Conservation (phyloP, 2,888 invertebrate genomes). For the Drosophila macrospina region DNA sequence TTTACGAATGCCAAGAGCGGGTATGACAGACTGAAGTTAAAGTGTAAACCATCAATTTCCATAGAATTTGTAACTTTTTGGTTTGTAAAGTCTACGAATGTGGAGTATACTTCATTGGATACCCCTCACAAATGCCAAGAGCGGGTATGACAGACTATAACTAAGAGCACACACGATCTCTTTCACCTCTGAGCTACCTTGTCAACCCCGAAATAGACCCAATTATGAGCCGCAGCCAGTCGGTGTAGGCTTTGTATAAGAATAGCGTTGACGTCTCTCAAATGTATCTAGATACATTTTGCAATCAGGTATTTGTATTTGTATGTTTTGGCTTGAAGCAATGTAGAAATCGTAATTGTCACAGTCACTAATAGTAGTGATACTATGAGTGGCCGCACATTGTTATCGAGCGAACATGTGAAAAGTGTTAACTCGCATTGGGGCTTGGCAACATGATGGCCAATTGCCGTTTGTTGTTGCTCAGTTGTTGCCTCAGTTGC, state of each 20-base stretch:
- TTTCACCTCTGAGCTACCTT: not conserved
- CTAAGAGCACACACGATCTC: not conserved
- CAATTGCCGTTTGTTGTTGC: conserved; percentile 3
- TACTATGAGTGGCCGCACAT: conserved; percentile 15
- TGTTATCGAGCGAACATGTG: conserved; percentile 17
- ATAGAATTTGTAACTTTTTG: not conserved
- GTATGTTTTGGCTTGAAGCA: conserved; percentile 2
- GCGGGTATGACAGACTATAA: not conserved
- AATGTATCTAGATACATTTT: conserved; percentile 12
- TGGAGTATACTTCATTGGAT: not conserved
- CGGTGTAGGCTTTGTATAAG: not conserved
- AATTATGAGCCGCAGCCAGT: not conserved
- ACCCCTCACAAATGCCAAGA: not conserved
- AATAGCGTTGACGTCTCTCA: not conserved
- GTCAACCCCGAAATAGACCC: not conserved
- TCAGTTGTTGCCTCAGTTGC: conserved; percentile 3
- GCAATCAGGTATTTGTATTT: conserved; percentile 4
- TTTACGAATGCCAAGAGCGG: no score
- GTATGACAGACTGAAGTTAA: no score
- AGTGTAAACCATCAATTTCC: no score
- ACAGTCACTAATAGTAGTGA: not conserved
- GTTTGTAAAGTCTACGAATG: not conserved
- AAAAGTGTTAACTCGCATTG: conserved; percentile 22
- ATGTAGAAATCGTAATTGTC: conserved; percentile 18
- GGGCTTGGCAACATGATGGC: conserved; percentile 19